Evolutionary conservation across 2,113 vertebrate species (phyloP).

Genomic region (Pardalotus punctatus): DNA sequence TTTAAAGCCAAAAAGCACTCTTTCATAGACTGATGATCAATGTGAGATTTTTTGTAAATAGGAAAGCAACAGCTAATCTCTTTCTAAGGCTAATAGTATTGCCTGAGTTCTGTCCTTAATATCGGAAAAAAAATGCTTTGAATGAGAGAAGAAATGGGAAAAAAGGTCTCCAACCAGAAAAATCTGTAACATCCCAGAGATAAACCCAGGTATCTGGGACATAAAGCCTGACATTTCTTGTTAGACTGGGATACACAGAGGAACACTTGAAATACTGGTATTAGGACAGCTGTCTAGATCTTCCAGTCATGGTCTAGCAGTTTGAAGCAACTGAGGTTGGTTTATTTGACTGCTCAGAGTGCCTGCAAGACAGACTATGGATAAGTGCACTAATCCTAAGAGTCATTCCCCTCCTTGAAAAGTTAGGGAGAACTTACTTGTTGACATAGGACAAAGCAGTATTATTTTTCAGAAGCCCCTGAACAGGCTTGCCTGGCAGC

Average conservation of each 20-base stretch:
- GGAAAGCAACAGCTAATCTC: not conserved
- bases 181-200: not conserved
- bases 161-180: not conserved
- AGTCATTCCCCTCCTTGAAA: not conserved
- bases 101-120: not conserved
- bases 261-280: not conserved
- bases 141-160: not conserved
- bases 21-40: not conserved
- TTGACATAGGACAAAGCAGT: not conserved
- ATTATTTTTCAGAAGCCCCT: not conserved
- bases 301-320: slow-evolving; percentile 9
- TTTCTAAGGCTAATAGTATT: not conserved
- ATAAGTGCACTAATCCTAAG: not conserved
- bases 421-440: not conserved
- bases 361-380: not conserved
- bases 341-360: not conserved
- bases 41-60: not conserved
- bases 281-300: slow-evolving; percentile 35
- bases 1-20: not conserved
- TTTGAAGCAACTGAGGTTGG: not conserved
- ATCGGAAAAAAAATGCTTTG: not conserved
- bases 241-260: not conserved
- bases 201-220: not conserved
- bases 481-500: not conserved
- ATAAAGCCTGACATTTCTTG: not conserved